A percentile compares a stretch with the other conserved stretches of the same genome.
These are phyloP conservation scores for Calyptommatus sinebrachiatus DNA, from an alignment of 2,113 vertebrate species.

Conservation along the genomic window DNA sequence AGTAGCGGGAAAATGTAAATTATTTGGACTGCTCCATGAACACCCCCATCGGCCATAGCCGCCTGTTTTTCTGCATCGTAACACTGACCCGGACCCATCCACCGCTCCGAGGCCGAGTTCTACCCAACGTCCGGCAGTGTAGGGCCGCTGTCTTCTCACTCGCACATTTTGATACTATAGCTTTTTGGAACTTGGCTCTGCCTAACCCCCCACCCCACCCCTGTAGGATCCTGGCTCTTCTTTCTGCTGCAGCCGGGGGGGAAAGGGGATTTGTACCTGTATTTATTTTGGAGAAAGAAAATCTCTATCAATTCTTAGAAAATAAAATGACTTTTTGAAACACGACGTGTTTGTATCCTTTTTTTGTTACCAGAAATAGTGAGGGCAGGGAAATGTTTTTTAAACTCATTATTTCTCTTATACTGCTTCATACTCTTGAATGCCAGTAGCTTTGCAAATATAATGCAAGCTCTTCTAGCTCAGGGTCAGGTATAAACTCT, in stretches of 20 bases:
- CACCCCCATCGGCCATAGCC: conserved; percentile 8
- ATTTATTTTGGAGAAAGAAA: conserved; percentile 80
- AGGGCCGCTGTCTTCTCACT: conserved; percentile 8
- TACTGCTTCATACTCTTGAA: background rate
- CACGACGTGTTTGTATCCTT: background rate
- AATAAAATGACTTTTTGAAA: conserved; percentile 59
- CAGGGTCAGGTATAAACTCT: background rate
- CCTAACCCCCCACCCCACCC: background rate
- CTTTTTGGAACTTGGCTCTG: conserved; percentile 16
- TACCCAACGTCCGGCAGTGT: background rate
- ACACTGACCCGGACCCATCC: background rate
- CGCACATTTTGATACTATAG: conserved; percentile 39
- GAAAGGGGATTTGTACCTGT: conserved; percentile 68
- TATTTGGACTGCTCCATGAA: conserved; percentile 52
- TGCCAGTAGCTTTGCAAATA: background rate
- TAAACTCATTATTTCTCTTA: background rate
- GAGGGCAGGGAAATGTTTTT: background rate
- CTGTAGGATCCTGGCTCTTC: conserved; percentile 14
- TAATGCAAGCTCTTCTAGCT: background rate
- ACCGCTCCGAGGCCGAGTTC: conserved; percentile 20
- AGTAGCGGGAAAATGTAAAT: conserved; percentile 70
- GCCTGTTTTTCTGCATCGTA: background rate
- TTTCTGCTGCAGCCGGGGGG: conserved; percentile 38
- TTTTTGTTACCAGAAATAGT: background rate
- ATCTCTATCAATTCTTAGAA: conserved; percentile 80